phyloP scores from a whole-genome alignment of 2,797 vertebrate species.

The Acanthurus leucopareius region DNA sequence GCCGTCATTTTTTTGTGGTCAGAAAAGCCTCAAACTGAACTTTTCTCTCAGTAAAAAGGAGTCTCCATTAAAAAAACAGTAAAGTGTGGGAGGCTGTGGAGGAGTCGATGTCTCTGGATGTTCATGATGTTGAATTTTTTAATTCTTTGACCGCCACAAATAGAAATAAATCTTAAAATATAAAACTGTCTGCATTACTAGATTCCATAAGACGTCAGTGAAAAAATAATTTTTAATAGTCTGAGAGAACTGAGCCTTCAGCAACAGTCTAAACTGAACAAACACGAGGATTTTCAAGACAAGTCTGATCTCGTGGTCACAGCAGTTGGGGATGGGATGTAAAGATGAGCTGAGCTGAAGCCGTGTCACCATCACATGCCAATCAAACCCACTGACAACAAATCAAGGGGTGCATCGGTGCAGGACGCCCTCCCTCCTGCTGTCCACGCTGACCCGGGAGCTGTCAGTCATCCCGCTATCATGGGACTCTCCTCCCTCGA shows the following conservation, averaged over 20 bases:
- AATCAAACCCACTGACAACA: slow-evolving; percentile 45
- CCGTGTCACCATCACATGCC: slow-evolving; percentile 21
- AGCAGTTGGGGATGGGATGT: background rate
- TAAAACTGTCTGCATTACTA: no score
- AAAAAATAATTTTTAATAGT: no score
- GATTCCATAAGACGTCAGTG: no score
- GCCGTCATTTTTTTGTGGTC: background rate
- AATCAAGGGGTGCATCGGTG: slow-evolving; percentile 34
- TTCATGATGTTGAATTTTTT: background rate
- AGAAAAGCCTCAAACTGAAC: background rate
- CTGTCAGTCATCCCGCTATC: slow-evolving; percentile 61
- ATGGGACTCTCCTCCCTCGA: slow-evolving; percentile 36
- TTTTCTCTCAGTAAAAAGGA: background rate
- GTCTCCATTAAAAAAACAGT: background rate
- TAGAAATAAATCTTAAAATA: background rate
- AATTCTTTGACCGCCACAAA: background rate
- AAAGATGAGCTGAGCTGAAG: slow-evolving; percentile 17
- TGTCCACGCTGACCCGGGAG: slow-evolving; percentile 27
- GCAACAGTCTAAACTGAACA: no score
- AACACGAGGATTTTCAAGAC: no score
- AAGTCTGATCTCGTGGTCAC: no score
- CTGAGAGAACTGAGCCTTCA: no score
- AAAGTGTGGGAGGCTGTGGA: background rate
- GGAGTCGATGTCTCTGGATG: background rate
- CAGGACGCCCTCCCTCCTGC: slow-evolving; percentile 43